Conservation (phyloP, 2,888 invertebrate genomes). For the Cancer borealis region DNA sequence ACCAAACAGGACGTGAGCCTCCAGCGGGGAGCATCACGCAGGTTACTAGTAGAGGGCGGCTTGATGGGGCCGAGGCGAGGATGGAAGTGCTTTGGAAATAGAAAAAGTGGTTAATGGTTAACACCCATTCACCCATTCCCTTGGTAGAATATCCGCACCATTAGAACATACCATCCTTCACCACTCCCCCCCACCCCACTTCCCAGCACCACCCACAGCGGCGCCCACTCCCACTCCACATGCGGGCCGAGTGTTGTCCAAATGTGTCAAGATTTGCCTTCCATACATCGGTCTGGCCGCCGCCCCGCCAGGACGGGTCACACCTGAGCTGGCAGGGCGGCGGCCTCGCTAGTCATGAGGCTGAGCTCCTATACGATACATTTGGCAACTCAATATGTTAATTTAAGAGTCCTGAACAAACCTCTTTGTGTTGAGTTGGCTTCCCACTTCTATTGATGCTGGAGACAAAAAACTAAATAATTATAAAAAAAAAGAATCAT, state of each 20-base stretch:
- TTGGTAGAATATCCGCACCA: slow-evolving; percentile 5
- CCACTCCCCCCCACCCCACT: not conserved
- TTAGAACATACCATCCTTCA: not conserved
- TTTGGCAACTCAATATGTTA: slow-evolving; percentile 50
- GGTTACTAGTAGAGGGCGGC: slow-evolving; percentile 16
- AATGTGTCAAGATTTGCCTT: slow-evolving; percentile 22
- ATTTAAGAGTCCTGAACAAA: slow-evolving; percentile 35
- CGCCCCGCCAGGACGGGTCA: not conserved
- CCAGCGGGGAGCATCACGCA: not conserved
- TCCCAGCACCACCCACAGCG: slow-evolving; percentile 20
- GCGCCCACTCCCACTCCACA: slow-evolving; percentile 41
- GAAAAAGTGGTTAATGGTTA: not conserved
- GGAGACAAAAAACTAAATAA: not conserved
- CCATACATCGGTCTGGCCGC: not conserved
- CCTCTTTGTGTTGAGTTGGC: slow-evolving; percentile 41
- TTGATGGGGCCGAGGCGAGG: not conserved
- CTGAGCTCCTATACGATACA: not conserved
- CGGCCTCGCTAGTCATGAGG: not conserved
- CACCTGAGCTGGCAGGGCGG: not conserved
- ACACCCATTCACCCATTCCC: not conserved
- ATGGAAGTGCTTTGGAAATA: not conserved
- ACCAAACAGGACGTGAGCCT: not conserved
- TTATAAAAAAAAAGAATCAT: not conserved
- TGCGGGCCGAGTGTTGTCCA: slow-evolving; percentile 35
- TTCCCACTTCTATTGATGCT: slow-evolving; percentile 25